Percentiles rank a stretch among this genome's conserved stretches.
phyloP scores from a whole-genome alignment of 2,113 vertebrate genomes.

The Numida meleagris region DNA sequence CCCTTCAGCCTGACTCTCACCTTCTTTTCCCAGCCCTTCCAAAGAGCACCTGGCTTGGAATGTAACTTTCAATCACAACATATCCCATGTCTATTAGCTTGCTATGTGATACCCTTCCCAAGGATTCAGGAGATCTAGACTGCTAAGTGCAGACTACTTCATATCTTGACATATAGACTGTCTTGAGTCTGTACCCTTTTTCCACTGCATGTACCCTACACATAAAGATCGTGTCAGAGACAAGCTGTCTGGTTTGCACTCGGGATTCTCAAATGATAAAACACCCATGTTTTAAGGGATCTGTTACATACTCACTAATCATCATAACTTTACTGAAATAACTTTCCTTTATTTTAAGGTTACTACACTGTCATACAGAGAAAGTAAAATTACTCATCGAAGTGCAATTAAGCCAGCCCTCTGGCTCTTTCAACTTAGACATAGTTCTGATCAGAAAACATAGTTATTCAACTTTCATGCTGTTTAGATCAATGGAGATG shows the following conservation, averaged over 20 bases:
- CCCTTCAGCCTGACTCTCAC: background rate
- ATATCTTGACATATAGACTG: too few relatives aligned
- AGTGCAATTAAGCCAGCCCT: background rate
- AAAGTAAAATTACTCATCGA: background rate
- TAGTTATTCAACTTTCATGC: background rate
- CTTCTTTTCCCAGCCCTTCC: background rate
- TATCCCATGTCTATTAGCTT: background rate
- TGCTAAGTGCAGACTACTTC: background rate
- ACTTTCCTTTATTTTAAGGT: background rate
- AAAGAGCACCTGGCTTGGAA: background rate
- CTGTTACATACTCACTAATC: background rate
- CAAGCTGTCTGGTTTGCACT: background rate
- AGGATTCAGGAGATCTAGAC: background rate
- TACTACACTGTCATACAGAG: background rate
- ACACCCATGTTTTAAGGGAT: background rate
- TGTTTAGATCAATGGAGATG: background rate
- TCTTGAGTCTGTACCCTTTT: background rate
- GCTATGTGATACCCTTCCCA: background rate
- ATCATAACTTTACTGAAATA: background rate
- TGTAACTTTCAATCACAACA: background rate
- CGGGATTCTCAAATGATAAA: background rate
- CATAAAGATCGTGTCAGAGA: too few relatives aligned
- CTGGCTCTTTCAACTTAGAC: background rate
- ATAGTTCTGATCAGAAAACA: background rate
- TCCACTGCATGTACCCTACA: too few relatives aligned